phyloP scores from a whole-genome alignment of 1,140 invertebrate genomes.

The Alviniconcha marisindica region DNA sequence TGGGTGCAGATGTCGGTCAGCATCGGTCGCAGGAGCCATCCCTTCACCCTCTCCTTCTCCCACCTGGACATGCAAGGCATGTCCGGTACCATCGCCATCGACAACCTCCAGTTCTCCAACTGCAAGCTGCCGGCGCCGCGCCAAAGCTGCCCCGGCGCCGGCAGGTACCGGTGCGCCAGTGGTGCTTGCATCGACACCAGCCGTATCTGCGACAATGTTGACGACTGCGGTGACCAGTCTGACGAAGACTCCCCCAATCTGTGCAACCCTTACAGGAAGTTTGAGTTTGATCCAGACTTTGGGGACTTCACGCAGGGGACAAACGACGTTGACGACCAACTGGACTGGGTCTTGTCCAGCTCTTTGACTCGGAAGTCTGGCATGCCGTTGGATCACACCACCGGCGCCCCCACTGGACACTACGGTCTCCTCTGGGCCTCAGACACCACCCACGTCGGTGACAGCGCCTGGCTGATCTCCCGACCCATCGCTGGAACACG shows the following conservation, averaged over 20 bases:
- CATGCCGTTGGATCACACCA: conserved; percentile 63
- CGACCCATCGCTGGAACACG: conserved; percentile 34
- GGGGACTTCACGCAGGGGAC: conserved; percentile 54
- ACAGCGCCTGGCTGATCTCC: conserved; percentile 61
- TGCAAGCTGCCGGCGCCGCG: conserved; percentile 57
- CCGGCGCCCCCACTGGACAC: conserved; percentile 62
- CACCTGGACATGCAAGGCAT: not conserved
- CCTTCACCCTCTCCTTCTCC: conserved; percentile 41
- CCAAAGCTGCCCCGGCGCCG: conserved; percentile 59
- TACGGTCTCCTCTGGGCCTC: conserved; percentile 70
- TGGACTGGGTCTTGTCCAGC: conserved; percentile 61
- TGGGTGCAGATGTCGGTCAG: conserved; percentile 40
- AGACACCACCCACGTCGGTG: conserved; percentile 77
- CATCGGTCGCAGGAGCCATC: conserved; percentile 39
- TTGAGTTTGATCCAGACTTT: conserved; percentile 67
- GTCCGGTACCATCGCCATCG: conserved; percentile 84
- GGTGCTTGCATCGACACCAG: conserved; percentile 60
- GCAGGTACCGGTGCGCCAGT: conserved; percentile 55
- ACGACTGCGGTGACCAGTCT: conserved; percentile 75
- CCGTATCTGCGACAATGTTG: conserved; percentile 70
- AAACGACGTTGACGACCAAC: conserved; percentile 60
- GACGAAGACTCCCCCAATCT: conserved; percentile 65
- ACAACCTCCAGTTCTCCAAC: conserved; percentile 81
- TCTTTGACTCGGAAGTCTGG: conserved; percentile 27
- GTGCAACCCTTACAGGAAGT: conserved; percentile 54